Conservation (phyloP, 2,797 vertebrate genomes). For the Sciurus carolinensis region DNA sequence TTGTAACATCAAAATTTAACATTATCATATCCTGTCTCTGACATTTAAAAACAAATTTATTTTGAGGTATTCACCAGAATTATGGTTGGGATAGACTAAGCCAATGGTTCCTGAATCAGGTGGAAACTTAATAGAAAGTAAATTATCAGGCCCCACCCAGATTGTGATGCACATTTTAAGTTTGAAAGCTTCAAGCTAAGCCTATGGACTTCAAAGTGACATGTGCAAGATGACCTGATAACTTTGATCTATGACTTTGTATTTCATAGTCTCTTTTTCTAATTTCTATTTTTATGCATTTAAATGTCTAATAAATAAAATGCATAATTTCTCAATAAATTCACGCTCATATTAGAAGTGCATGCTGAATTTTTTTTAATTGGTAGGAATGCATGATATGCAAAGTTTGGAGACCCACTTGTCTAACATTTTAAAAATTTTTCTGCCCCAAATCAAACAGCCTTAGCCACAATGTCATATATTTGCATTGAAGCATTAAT, state of each 20-base stretch:
- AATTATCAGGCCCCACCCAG: background rate
- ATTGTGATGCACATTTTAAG: background rate
- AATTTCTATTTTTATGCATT: slow-evolving; percentile 28
- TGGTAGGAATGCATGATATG: background rate
- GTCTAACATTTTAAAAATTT: slow-evolving; percentile 44
- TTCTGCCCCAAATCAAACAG: background rate
- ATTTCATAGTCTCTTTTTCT: slow-evolving; percentile 44
- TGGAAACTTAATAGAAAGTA: slow-evolving; percentile 15
- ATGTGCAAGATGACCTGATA: background rate
- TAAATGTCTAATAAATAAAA: background rate
- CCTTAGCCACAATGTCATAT: background rate
- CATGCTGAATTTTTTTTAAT: background rate
- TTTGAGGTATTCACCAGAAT: background rate
- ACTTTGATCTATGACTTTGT: background rate
- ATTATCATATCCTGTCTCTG: background rate
- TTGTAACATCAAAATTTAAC: background rate
- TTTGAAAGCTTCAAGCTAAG: background rate
- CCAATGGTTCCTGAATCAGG: background rate
- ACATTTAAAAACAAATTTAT: background rate
- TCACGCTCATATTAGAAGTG: background rate
- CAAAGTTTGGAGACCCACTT: background rate
- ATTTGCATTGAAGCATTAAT: slow-evolving; percentile 40
- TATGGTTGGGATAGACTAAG: background rate
- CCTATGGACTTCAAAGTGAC: background rate
- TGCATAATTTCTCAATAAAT: slow-evolving; percentile 13